These are phyloP conservation scores for Acronicta aceris DNA, from an alignment of 2,888 invertebrate genomes.

Conservation along the genomic window DNA sequence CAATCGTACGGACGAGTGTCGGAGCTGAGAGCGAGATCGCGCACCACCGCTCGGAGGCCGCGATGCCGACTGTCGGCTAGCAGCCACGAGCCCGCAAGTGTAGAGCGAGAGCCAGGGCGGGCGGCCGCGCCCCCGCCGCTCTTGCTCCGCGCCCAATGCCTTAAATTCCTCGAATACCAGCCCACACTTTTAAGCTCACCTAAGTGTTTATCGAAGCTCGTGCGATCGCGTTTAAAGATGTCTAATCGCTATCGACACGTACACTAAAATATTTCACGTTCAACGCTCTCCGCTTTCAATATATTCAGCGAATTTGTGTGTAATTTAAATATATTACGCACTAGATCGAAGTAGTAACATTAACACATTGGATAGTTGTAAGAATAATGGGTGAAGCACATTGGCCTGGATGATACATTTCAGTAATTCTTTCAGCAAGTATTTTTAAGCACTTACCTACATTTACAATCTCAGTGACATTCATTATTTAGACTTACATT, in stretches of 20 bases:
- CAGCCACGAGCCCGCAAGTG: slow-evolving; percentile 51
- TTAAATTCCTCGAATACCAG: slow-evolving; percentile 73
- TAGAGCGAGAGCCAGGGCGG: slow-evolving; percentile 70
- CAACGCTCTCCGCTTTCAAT: slow-evolving; percentile 27
- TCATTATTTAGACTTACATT: too few relatives aligned
- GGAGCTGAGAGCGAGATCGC: slow-evolving; percentile 51
- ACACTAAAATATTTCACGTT: slow-evolving; percentile 47
- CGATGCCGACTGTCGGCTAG: slow-evolving; percentile 57
- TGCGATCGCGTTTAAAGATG: slow-evolving; percentile 60
- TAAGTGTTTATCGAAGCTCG: slow-evolving; percentile 71
- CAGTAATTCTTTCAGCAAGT: slow-evolving; percentile 7
- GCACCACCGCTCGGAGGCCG: slow-evolving; percentile 60
- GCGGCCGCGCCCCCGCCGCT: slow-evolving; percentile 75
- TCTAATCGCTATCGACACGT: slow-evolving; percentile 63
- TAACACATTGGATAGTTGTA: slow-evolving; percentile 14
- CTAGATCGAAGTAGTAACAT: slow-evolving; percentile 24
- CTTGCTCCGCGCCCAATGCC: slow-evolving; percentile 73
- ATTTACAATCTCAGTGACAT: too few relatives aligned
- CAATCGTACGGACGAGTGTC: slow-evolving; percentile 40
- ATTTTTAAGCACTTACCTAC: neutral
- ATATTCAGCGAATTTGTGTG: slow-evolving; percentile 17
- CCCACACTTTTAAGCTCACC: slow-evolving; percentile 69
- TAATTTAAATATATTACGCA: slow-evolving; percentile 11
- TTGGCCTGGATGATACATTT: slow-evolving; percentile 17
- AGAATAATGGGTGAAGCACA: slow-evolving; percentile 17